Evolutionary conservation across 2,888 invertebrate species (phyloP), one percentile per base, ranked within the genome.

Genomic region (Drosophila macrothrix): DNA sequence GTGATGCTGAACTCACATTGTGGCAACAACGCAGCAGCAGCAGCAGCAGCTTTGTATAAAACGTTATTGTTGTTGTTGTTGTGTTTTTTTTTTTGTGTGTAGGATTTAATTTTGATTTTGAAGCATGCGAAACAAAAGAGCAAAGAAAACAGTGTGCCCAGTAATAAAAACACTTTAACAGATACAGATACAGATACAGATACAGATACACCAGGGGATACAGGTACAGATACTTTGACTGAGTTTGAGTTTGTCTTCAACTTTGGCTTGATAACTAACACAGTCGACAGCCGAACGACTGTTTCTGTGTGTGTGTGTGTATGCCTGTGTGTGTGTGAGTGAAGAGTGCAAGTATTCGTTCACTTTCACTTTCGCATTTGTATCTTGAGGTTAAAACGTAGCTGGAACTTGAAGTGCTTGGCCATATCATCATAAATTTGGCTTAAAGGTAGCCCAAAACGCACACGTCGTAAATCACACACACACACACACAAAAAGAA

Each of bases 1-100:
- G 85, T 86, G 85, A 86, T 78, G 88, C 89, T 73, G 71, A 86
- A 80, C 85, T 84, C 83, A 80, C 82, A 76, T 79, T 78, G 81
- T 56, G 65, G 22, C 50, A 35, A 9, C 59, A 49, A 69, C 60
- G 58, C 71, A 37, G 37, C 37, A 37, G 37, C 37, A 16, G 6
- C 37, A 46, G 46, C 46, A 46, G 39, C 39, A 39, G 22, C 22
- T 46, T 46, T 46, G 66, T 76, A 88, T 84, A 84, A 88, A 88
- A 80, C 80, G 89, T 73, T 63, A 72, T 83, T 82, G 73, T 78
- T 63, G 72, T 83, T 82, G 75, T 83, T 82, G 56, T 65, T 59
- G 64, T 71, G 2, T 22, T 41, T 19, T 63, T 41, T 19, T 63
- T 76, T 53, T 39, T 62, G 61, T 66, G 67, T 39, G 46, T 82